Evolutionary conservation across 2,888 invertebrate species (phyloP), one percentile per base, ranked within the genome.

Genomic region (Xylophagus ater): DNA sequence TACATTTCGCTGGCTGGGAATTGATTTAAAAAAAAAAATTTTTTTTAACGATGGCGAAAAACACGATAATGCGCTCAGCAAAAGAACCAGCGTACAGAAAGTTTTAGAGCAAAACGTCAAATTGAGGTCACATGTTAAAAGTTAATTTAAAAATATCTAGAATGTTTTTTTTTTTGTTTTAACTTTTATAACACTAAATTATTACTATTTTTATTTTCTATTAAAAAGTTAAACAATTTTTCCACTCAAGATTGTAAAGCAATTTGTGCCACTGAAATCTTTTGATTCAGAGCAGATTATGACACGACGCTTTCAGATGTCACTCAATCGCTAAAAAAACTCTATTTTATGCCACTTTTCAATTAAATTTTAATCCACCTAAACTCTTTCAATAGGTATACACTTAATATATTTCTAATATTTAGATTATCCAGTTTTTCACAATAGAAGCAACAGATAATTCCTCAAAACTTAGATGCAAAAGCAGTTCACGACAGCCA

Each of bases 101-200:
- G 46, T 48, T 45, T 45, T 42, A 43, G 45, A 45, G 43, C 44
- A 48, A 53, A 56, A 56, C 53, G 55, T 56, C 56, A 59, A 53
- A 60, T 59, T 60, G 58, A 59, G 69, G 68, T 68, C 69, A 69
- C 67, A 68, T 68, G 67, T 37, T 42, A 40, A 44, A 40, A 41
- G 34, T 41, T 23, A 21, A 12, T 28, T 36, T 40, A 21, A 33
- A 32, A 28, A 30, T 21, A 20, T 33, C 9, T 21, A 12, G 6
- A 9, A 13, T 29, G 14, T 29, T 15, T 15, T 15, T 13, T 15
- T 8, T 10, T 13, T 9, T 15, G 29, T 6, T 3, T 15, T 15
- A 13, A 3, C 13, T 15, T 4, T 15, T 13, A 12, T 13, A 13
- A 8, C 6, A 4, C 29, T 10, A 13, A 29, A 15, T 12, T 12